Conservation (phyloP, 2,797 vertebrate genomes). For the Phataginus tetradactyla region DNA sequence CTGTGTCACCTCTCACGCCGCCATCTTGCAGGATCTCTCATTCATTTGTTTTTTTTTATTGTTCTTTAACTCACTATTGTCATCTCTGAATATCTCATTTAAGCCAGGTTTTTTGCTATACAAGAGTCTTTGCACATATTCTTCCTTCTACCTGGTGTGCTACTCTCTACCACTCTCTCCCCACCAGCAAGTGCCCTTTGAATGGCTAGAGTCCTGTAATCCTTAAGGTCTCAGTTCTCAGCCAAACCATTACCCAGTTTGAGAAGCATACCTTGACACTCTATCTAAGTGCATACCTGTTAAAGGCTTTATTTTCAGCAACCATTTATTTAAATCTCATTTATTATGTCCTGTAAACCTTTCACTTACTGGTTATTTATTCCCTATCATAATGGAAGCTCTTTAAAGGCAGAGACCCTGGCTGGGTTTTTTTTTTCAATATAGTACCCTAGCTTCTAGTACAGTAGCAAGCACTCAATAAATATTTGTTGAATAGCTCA, state of each 20-base stretch:
- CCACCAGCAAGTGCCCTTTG: not conserved
- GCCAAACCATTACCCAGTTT: not conserved
- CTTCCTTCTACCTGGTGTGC: not conserved
- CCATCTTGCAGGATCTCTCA: too few relatives aligned
- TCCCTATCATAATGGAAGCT: not conserved
- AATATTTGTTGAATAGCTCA: constrained; percentile 1
- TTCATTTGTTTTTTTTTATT: not conserved
- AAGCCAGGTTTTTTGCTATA: not conserved
- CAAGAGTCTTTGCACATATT: not conserved
- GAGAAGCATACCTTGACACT: not conserved
- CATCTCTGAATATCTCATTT: not conserved
- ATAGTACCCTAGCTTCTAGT: not conserved
- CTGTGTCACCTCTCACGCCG: too few relatives aligned
- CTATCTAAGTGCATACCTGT: not conserved
- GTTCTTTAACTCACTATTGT: not conserved
- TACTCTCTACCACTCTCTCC: not conserved
- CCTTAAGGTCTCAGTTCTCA: not conserved
- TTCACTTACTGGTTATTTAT: not conserved
- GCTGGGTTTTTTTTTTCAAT: not conserved
- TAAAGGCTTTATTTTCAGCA: not conserved
- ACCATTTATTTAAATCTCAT: not conserved
- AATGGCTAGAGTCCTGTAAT: not conserved
- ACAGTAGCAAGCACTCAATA: not conserved
- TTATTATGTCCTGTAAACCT: not conserved
- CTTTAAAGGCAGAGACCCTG: not conserved